Base-by-base conservation (phyloP, 2,888 invertebrate species). In the Acanthopleura granulata region DNA sequence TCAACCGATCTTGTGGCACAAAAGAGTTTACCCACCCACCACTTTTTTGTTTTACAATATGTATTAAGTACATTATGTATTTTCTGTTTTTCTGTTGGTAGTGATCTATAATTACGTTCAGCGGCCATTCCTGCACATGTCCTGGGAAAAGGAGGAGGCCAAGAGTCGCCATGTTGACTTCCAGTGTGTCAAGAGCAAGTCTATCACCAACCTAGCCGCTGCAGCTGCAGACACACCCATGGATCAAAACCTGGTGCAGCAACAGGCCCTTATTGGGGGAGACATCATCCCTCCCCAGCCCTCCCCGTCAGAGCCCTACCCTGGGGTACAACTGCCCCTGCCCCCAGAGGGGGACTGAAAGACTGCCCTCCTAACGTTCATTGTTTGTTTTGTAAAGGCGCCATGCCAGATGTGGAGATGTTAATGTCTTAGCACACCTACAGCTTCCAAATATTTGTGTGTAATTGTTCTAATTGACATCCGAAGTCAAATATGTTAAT, bases 21-120 rank as follows among this genome's bases (percentile, higher is more conserved):
- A 40, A 40, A 40, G 40, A 40, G 9, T 40, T 40, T 3, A 3
- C 40, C 40, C 40, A 3, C 40, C 40, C 40, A 40, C 40, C 40
- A 40, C 40, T 40, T n/a, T 57, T 3, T 57, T 57, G 3, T 57
- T 22, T 40, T 57, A 22, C 1, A 3, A n/a, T 57, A 1, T 57
- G n/a, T 57, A 57, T 6, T n/a, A n/a, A 57, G 18, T 57, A 57
- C 12, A 57, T 57, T 22, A 57, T 57, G 40, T 40, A 40, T 40
- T 40, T 40, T 40, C 40, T 40, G 4, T 9, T 3, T 40, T 40
- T 3, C 12, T 22, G 22, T 29, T 76, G 77, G 14, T 85, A 91
- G 97, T 99, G 0, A 98, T 99, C 81, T 99, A 99, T 92, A 99
- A 99, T 91, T 99, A 99, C 91, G 99, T 99, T 0, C 99, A 99